Evolutionary conservation across 2,797 vertebrate genomes (phyloP).

Genomic region (Coregonus suidteri): DNA sequence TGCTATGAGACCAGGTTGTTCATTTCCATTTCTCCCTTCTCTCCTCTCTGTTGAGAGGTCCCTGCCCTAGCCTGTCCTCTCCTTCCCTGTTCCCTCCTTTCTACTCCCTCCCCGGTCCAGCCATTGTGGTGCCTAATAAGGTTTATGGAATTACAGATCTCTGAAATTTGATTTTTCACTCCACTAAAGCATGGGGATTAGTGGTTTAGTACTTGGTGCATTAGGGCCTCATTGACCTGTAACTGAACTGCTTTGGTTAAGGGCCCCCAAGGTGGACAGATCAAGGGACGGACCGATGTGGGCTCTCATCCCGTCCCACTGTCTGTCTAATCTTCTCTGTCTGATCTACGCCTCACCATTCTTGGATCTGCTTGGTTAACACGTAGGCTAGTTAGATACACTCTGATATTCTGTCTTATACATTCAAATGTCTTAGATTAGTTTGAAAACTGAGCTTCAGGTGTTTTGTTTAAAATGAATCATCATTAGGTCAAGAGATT

Average conservation of each 20-base stretch:
- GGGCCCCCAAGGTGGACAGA: slow-evolving; percentile 43
- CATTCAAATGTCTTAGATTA: too few species aligned
- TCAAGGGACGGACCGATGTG: slow-evolving; percentile 12
- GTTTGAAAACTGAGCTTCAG: too few species aligned
- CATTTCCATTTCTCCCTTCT: too few species aligned
- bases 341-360: background rate
- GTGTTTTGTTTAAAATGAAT: too few species aligned
- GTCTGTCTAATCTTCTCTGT: too few species aligned
- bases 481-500: too few species aligned
- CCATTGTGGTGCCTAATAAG: slow-evolving; percentile 72
- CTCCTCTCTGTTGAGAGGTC: slow-evolving; percentile 33
- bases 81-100: background rate
- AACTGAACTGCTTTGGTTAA: slow-evolving; percentile 53
- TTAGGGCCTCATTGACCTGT: slow-evolving; percentile 51
- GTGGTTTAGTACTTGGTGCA: slow-evolving; percentile 51
- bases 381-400: background rate
- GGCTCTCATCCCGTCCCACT: too few species aligned
- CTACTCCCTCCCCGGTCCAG: slow-evolving; percentile 33
- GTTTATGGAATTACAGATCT: slow-evolving; percentile 77
- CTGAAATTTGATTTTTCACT: slow-evolving; percentile 76
- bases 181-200: slow-evolving; percentile 56
- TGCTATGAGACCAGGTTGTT: too few species aligned
- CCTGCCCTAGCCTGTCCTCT: slow-evolving; percentile 13
- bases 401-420: too few species aligned
- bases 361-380: background rate